Percentiles rank a stretch among this genome's conserved stretches.
These are phyloP conservation scores for Machimus rusticus DNA, from an alignment of 2,888 invertebrate species.

Conservation along the genomic window DNA sequence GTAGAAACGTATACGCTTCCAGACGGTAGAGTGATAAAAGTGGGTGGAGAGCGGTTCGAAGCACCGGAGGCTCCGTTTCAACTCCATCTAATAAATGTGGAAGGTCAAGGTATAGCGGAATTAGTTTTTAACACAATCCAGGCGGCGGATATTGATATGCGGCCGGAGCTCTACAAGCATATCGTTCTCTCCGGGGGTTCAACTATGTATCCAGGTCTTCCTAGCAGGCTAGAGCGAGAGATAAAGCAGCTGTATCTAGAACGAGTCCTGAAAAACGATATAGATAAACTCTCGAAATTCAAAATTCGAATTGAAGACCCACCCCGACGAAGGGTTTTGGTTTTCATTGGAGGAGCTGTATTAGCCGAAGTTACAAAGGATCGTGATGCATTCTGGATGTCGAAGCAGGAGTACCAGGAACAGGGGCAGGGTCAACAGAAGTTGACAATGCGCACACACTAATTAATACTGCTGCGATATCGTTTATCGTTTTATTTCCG, in stretches of 20 bases:
- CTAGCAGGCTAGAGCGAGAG: constrained; percentile 95
- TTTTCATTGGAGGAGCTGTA: constrained; percentile 98
- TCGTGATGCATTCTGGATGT: constrained; percentile 95
- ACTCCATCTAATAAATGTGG: constrained; percentile 98
- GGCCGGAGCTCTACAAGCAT: constrained; percentile 97
- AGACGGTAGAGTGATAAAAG: constrained; percentile 94
- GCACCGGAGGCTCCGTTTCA: constrained; percentile 99
- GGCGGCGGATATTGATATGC: constrained; percentile 94
- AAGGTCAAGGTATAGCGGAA: constrained; percentile 95
- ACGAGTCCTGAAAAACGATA: constrained; percentile 93
- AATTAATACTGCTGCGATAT: background rate
- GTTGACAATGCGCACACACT: constrained; percentile 57
- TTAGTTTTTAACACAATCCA: constrained; percentile 97
- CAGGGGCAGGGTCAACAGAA: constrained; percentile 71
- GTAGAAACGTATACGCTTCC: too few relatives aligned
- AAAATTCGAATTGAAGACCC: constrained; percentile 99
- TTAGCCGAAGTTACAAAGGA: constrained; percentile 98
- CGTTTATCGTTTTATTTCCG: background rate
- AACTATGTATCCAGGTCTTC: constrained; percentile 99
- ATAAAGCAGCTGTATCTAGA: constrained; percentile 98
- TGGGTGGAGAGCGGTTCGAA: constrained; percentile 96
- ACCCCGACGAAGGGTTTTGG: constrained; percentile 98
- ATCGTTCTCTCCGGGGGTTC: constrained; percentile 98
- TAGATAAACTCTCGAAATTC: constrained; percentile 92
- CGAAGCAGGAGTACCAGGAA: constrained; percentile 92